These are phyloP conservation scores for Galbula dea DNA, from an alignment of 2,113 vertebrate genomes.

Conservation along the genomic window DNA sequence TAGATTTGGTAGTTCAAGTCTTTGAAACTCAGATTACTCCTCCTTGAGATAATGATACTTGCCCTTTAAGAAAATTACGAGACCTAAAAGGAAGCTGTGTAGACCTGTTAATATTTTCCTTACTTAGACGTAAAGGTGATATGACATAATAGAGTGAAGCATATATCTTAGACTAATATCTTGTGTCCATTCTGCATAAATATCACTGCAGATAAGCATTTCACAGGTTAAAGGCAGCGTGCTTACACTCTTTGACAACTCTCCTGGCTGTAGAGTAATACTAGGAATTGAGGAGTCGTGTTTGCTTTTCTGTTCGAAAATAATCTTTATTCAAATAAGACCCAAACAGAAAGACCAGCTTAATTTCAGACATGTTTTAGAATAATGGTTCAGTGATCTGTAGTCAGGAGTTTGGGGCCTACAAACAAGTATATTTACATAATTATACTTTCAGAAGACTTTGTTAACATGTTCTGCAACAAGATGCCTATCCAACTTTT, in stretches of 20 bases:
- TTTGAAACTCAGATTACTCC: neutral
- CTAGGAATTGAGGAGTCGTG: neutral
- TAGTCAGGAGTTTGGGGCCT: neutral
- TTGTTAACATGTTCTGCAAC: neutral
- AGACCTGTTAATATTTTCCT: neutral
- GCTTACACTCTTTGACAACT: neutral
- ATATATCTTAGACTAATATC: neutral
- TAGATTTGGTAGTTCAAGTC: neutral
- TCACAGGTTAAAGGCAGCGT: neutral
- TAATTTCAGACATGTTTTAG: neutral
- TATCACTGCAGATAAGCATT: neutral
- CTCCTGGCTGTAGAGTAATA: neutral
- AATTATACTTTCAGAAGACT: neutral
- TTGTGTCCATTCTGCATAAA: neutral
- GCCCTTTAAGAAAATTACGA: neutral
- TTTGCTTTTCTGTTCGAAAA: neutral
- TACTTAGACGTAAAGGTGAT: neutral
- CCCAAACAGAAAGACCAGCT: neutral
- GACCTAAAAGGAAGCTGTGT: neutral
- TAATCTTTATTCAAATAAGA: neutral
- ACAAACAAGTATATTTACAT: neutral
- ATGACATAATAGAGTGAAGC: neutral
- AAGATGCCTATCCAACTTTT: neutral
- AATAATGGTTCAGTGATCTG: neutral
- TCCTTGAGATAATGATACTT: neutral